Evolutionary conservation across 2,113 vertebrate genomes (phyloP), one percentile per base, ranked within the genome.

Genomic region (Lampris incognitus): DNA sequence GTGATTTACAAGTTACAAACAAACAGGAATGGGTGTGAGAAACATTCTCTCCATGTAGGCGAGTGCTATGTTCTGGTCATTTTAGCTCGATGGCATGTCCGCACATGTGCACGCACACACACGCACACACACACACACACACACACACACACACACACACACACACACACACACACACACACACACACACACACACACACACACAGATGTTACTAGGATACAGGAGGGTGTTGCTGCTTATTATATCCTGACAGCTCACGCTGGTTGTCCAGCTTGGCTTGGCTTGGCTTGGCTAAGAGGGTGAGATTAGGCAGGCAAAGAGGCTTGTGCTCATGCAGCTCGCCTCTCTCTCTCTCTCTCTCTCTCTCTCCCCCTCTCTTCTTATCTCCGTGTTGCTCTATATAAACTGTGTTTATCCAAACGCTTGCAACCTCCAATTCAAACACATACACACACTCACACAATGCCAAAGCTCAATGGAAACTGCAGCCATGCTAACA

Each of bases 171-270:
- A 52, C 13, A 56, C 9, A 36, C 54, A 40, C n/a, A 36, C 62
- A 71, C 69, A 69, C 50, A 41, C 54, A n/a, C 24, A 70, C 46
- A 67, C 9, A 60, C 71, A 76, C 65, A 49, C 1, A 24, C 59
- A 76, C 73, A 71, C 84, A 90, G 76, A 88, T 86, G 90, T 93
- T 93, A 93, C 90, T 88, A 91, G 79, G 91, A 92, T 86, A 91
- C 90, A 76, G 75, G 79, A 88, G 87, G 82, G 86, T 87, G 90
- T 86, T 89, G 76, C 76, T 85, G 78, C 85, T 88, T 91, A 86
- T 92, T 91, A 91, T 88, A 90, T 89, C 84, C 89, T 52, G 79
- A 63, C 82, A 78, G 76, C 83, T 87, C 85, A 80, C 85, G 72
- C 75, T 88, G 74, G 78, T 72, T 82, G 76, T 71, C 81, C 75